Percentiles rank a stretch among this genome's conserved stretches.
phyloP scores from a whole-genome alignment of 1,140 invertebrate species.

The Brachionus koreanus region DNA sequence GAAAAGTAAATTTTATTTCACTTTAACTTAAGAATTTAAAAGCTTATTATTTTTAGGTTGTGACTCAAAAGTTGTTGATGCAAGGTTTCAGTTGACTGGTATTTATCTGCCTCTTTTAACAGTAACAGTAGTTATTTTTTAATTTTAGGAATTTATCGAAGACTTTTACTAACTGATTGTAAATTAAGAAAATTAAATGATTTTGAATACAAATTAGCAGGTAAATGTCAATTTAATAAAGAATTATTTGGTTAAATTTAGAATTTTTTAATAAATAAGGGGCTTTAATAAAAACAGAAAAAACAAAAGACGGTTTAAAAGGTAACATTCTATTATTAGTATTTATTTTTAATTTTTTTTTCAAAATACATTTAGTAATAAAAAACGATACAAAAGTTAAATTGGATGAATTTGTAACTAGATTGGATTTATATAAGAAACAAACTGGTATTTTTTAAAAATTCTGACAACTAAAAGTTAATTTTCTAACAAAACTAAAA shows the following conservation, averaged over 20 bases:
- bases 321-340: not conserved
- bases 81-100: not conserved
- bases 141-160: not conserved
- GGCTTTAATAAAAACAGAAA: not conserved
- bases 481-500: not conserved
- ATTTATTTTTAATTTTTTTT: not conserved
- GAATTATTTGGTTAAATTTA: not conserved
- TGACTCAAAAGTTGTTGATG: not conserved
- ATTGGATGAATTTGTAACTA: not conserved
- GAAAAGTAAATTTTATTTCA: not conserved
- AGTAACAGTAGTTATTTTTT: not conserved
- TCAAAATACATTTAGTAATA: not conserved
- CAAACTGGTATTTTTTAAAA: not conserved
- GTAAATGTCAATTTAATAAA: not conserved
- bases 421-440: not conserved
- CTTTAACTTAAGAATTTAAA: not conserved
- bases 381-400: not conserved
- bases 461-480: not conserved
- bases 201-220: not conserved
- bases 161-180: not conserved
- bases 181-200: not conserved
- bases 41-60: not conserved
- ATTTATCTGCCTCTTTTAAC: not conserved
- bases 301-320: not conserved
- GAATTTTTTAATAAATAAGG: not conserved